Evolutionary conservation across 1,140 invertebrate genomes (phyloP).

Genomic region (Dryas iulia): DNA sequence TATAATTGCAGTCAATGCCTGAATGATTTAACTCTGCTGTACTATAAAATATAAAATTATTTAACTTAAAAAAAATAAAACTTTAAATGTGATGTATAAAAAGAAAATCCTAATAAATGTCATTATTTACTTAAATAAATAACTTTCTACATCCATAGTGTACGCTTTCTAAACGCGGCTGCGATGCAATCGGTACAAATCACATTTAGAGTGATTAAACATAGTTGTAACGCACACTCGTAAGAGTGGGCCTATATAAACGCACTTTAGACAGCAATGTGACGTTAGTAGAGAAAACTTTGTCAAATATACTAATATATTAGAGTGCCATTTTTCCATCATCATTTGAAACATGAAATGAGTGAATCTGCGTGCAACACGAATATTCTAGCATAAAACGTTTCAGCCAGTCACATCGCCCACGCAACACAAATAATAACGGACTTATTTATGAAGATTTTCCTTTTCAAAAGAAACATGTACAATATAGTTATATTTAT

Average conservation of each 20-base stretch:
- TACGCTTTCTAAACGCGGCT: not conserved
- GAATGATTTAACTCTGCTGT: too few species aligned
- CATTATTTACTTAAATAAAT: not conserved
- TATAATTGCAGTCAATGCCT: not conserved
- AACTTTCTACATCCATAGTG: not conserved
- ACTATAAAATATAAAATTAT: too few species aligned
- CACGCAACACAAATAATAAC: conserved; percentile 56
- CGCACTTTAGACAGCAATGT: not conserved
- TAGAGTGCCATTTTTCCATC: not conserved
- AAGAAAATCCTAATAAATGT: not conserved
- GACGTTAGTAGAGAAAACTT: not conserved
- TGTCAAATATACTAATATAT: not conserved
- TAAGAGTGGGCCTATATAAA: not conserved
- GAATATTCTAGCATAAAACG: conserved; percentile 46
- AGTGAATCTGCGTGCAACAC: conserved; percentile 62
- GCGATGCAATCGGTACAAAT: not conserved
- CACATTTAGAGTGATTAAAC: not conserved
- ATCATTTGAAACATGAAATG: conserved; percentile 11
- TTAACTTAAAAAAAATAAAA: too few species aligned
- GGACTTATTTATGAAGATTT: conserved; percentile 40
- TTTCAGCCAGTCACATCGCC: conserved; percentile 45
- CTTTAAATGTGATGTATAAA: too few species aligned
- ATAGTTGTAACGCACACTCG: not conserved
- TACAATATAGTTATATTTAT: conserved; percentile 26
- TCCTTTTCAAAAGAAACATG: conserved; percentile 38